Base-by-base conservation (phyloP, 2,113 vertebrate genomes). In the Leiothrix lutea region DNA sequence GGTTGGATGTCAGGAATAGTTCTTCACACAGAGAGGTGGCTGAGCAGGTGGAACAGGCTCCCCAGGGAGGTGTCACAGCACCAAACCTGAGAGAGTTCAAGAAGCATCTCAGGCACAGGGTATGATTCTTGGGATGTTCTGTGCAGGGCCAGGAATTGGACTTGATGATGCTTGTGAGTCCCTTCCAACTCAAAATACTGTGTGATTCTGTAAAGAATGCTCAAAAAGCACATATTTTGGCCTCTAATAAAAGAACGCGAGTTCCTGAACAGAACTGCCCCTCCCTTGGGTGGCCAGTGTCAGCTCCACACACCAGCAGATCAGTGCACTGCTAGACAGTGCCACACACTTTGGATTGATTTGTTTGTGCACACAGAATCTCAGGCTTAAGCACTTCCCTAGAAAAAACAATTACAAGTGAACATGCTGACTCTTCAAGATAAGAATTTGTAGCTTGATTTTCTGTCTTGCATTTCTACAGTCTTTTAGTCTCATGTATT, bases 81-180 rank as follows among this genome's bases (percentile, higher is more conserved):
- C 14, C 22, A 19, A 44, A 9, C 18, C 26, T 9, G 3, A 14
- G 18, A 33, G 50, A 56, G 14, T 24, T 38, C 33, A 33, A 24
- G 14, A 65, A 58, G 19, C 1, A 0, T 11, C 20, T 66, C 12
- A 58, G 6, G 6, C 13, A 66, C 16, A 0, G 0, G 15, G 7
- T 38, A 28, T 12, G 45, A 45, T 20, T 51, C 24, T n/a, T 25
- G 16, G 20, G 33, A 21, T 53, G 13, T 8, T 8, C 45, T 74
- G 13, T 45, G 53, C 38, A 81, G 24, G 33, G 19, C 33, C 36
- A 38, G 20, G 16, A 53, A 11, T 2, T 14, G 53, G 9, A 38
- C 38, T 74, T 9, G 8, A 17, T n/a, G 33, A 45, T 53, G 38
- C 28, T 21, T 60, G 33, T 16, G 26, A 3, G 10, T 51, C 19